phyloP scores from a whole-genome alignment of 2,797 vertebrate genomes.

The Psittacula derbiana region DNA sequence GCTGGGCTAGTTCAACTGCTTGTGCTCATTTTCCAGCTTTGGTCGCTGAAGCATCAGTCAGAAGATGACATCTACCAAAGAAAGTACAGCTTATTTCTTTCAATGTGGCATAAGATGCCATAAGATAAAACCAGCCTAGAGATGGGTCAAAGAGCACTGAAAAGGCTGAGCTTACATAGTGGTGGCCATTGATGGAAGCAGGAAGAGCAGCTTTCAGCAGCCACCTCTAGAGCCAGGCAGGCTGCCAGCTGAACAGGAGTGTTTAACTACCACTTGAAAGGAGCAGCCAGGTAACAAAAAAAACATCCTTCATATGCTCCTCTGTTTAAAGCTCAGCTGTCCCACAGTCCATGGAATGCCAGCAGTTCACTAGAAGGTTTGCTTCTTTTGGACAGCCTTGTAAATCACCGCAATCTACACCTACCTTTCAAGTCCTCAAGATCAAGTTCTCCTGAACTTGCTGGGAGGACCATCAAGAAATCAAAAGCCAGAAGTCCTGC shows the following conservation, averaged over 20 bases:
- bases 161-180: background rate
- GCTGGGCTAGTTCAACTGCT: background rate
- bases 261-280: background rate
- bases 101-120: background rate
- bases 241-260: background rate
- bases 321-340: background rate
- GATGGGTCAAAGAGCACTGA: background rate
- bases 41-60: background rate
- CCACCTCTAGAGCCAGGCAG: background rate
- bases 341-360: background rate
- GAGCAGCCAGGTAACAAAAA: background rate
- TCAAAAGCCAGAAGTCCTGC: accelerated
- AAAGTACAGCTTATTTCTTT: accelerated
- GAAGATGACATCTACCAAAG: background rate
- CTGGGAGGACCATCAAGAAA: background rate
- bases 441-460: background rate
- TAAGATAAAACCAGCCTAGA: background rate
- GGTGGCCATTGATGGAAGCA: background rate
- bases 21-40: background rate
- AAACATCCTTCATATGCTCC: accelerated
- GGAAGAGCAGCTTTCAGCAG: background rate
- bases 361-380: background rate
- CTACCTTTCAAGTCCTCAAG: background rate
- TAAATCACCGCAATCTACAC: background rate
- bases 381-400: background rate